Evolutionary conservation across 2,888 invertebrate species (phyloP).

Genomic region (Agriotes lineatus): DNA sequence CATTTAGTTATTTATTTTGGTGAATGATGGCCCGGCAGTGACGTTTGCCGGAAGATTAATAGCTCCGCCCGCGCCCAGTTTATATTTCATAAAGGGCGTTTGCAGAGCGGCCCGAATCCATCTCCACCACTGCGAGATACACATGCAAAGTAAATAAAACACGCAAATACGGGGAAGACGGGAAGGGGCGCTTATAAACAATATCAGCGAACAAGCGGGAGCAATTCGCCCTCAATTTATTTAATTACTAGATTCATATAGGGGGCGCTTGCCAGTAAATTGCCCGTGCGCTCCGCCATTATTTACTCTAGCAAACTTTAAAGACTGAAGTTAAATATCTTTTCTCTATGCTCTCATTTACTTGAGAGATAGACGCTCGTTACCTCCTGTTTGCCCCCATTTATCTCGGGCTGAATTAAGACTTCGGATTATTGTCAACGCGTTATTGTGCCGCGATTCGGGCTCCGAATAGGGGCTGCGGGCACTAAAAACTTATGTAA

Average conservation of each 20-base stretch:
- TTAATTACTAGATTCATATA: slow-evolving; percentile 46
- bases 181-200: slow-evolving; percentile 41
- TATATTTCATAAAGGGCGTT: slow-evolving; percentile 13
- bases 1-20: not conserved
- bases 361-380: slow-evolving; percentile 42
- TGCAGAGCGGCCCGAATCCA: slow-evolving; percentile 13
- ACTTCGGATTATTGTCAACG: slow-evolving; percentile 30
- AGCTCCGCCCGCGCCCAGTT: slow-evolving; percentile 3
- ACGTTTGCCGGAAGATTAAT: slow-evolving; percentile 24
- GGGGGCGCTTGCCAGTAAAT: slow-evolving; percentile 47
- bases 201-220: slow-evolving; percentile 42
- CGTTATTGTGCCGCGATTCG: slow-evolving; percentile 15
- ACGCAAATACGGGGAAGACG: slow-evolving; percentile 32
- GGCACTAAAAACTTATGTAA: slow-evolving; percentile 23
- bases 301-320: slow-evolving; percentile 53
- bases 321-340: slow-evolving; percentile 55
- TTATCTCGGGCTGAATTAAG: slow-evolving; percentile 38
- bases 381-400: slow-evolving; percentile 38
- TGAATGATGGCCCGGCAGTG: slow-evolving; percentile 10
- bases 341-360: slow-evolving; percentile 43
- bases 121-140: slow-evolving; percentile 26
- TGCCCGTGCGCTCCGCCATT: slow-evolving; percentile 49
- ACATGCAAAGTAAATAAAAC: slow-evolving; percentile 38
- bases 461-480: not conserved
- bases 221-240: slow-evolving; percentile 45